Evolutionary conservation across 2,888 invertebrate species (phyloP), one percentile per base, ranked within the genome.

Genomic region (Nephrotoma guestfalica): DNA sequence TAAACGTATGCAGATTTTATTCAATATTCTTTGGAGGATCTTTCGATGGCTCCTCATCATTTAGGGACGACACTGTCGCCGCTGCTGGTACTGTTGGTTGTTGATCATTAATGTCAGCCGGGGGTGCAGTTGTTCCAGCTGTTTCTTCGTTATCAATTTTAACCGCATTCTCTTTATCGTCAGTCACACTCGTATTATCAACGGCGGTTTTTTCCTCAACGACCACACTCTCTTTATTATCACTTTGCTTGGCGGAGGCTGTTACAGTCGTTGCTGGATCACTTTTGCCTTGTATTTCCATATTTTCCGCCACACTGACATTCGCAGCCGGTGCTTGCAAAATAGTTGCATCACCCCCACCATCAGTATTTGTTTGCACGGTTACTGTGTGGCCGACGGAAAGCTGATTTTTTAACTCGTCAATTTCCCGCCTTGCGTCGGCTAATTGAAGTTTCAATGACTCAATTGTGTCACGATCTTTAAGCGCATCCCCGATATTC

Each of bases 401-500:
- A 83, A 83, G 3, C 7, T 13, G 41, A 41, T 43, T 85, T 85
- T 85, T 43, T 11, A 85, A 13, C 18, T 85, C 85, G 0, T 18
- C 85, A 43, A 85, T 43, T 85, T 91, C 90, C 42, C 88, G 88
- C 43, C 88, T 89, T 4, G 90, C 90, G 57, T 89, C 89, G 11
- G 89, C 89, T 5, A 91, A 86, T 86, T 91, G 90, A 85, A 88
- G 88, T 87, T 90, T 89, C 7, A 91, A 87, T 15, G 89, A 89
- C 18, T 90, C 89, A 86, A 90, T 89, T 87, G 89, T 90, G 86
- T 91, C 90, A 0, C 88, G 88, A 86, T 91, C 90, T 51, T 90
- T 88, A 0, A 90, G 88, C 7, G 90, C 88, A 43, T 89, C 89
- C 0, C 91, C 91, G 85, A 91, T 89, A 87, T 91, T 90, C 15